Conservation (phyloP, 2,113 vertebrate species). For the Aphelocoma coerulescens region DNA sequence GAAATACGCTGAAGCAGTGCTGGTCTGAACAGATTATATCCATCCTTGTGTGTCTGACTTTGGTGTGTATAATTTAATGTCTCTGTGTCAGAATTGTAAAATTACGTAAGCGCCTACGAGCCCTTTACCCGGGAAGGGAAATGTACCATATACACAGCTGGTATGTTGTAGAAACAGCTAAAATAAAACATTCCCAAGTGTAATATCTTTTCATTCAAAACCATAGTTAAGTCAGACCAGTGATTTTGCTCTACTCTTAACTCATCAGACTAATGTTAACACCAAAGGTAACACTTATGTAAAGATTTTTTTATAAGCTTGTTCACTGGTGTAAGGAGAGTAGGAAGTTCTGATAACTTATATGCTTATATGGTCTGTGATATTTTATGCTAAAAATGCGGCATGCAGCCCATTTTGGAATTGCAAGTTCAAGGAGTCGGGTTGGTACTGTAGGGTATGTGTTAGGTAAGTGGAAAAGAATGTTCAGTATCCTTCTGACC, state of each 20-base stretch:
- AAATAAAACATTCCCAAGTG: neutral
- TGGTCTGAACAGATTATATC: neutral
- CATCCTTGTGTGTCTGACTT: neutral
- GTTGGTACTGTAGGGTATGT: neutral
- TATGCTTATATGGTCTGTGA: neutral
- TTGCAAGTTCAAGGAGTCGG: neutral
- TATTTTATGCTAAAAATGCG: neutral
- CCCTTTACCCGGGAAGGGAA: neutral
- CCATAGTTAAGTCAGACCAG: neutral
- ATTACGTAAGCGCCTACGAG: neutral
- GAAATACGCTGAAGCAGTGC: neutral
- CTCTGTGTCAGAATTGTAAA: neutral
- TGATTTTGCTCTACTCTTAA: neutral
- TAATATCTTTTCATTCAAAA: neutral
- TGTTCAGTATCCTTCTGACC: neutral
- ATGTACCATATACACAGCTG: neutral
- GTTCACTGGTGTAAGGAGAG: neutral
- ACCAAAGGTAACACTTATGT: neutral
- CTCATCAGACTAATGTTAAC: neutral
- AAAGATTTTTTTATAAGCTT: neutral
- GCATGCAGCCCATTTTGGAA: neutral
- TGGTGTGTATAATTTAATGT: neutral
- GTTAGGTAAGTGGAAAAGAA: conserved; percentile 24
- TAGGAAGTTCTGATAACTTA: conserved; percentile 17
- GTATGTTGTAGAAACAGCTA: neutral